Conservation (phyloP, 2,888 invertebrate species). For the Tetranychus truncatus region DNA sequence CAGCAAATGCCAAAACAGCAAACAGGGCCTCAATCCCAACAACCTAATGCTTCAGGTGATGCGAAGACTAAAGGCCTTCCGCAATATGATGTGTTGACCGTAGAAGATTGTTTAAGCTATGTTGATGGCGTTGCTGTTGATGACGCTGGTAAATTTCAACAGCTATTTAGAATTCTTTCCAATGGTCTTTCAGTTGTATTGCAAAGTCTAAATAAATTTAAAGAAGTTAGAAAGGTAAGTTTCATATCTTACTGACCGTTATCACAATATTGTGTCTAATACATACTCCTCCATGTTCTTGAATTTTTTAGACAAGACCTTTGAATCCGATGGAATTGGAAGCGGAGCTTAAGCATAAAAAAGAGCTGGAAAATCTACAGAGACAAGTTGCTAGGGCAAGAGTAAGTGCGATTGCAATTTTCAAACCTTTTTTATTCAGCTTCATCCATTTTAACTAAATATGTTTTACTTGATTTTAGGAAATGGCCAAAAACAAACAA, state of each 20-base stretch:
- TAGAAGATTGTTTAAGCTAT: neutral
- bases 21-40: neutral
- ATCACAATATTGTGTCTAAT: neutral
- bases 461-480: neutral
- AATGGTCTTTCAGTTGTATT: neutral
- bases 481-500: neutral
- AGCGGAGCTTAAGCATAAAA: neutral
- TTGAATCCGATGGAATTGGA: neutral
- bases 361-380: neutral
- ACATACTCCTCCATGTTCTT: neutral
- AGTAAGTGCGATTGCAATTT: neutral
- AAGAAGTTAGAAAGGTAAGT: neutral
- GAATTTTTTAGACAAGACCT: neutral
- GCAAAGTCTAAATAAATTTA: neutral
- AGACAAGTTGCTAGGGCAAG: neutral
- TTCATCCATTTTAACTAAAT: neutral
- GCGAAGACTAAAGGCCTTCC: neutral
- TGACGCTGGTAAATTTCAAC: neutral
- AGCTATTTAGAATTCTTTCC: constrained; percentile 2
- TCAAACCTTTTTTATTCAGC: neutral
- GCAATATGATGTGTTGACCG: neutral
- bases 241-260: neutral
- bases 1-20: neutral
- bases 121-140: neutral
- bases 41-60: neutral